These are phyloP conservation scores for Cichladusa arquata DNA, from an alignment of 2,113 vertebrate species.

Conservation along the genomic window DNA sequence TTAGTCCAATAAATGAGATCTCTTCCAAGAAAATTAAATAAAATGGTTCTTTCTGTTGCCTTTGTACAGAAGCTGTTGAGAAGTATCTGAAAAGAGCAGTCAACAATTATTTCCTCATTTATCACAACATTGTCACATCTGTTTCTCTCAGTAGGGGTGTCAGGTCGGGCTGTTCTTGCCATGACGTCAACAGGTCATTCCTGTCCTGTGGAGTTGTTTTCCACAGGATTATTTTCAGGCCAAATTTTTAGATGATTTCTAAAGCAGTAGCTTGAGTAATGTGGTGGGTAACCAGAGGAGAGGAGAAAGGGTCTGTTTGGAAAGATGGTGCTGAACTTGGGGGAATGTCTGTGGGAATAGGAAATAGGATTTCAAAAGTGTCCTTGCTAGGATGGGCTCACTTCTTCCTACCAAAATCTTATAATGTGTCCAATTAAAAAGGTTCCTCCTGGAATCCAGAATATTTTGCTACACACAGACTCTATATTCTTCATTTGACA, in stretches of 20 bases:
- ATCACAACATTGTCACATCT: background rate
- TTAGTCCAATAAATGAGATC: background rate
- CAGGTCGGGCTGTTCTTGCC: background rate
- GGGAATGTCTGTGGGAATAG: background rate
- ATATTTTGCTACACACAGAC: background rate
- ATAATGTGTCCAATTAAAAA: background rate
- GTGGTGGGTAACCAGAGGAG: background rate
- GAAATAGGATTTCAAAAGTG: background rate
- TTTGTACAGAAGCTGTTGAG: conserved; percentile 1
- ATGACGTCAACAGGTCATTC: background rate
- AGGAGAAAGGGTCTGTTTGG: background rate
- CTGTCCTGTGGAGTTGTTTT: background rate
- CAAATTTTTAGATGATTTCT: background rate
- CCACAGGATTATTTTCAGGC: background rate
- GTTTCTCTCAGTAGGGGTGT: background rate
- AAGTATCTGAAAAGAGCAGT: conserved; percentile 4
- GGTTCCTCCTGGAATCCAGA: background rate
- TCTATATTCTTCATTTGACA: background rate
- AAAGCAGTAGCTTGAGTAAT: background rate
- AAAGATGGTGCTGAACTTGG: background rate
- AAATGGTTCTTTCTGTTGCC: conserved; percentile 18
- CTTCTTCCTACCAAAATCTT: background rate
- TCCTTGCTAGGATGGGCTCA: background rate
- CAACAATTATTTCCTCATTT: background rate
- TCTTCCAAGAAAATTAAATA: background rate